phyloP scores from a whole-genome alignment of 2,113 vertebrate species.

The Dissostichus mawsoni region DNA sequence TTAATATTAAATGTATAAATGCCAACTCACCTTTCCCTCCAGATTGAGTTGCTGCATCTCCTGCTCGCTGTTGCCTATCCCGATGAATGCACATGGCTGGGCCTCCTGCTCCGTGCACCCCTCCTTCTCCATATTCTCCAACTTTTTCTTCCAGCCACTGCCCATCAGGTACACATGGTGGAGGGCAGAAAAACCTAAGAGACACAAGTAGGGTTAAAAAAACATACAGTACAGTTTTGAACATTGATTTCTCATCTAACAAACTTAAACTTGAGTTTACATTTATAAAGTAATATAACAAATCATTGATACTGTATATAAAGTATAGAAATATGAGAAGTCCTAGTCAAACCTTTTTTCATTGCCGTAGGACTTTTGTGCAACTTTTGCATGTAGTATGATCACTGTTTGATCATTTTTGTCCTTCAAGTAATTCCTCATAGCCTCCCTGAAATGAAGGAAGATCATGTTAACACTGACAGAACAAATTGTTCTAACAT shows the following conservation, averaged over 20 bases:
- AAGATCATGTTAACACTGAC: neutral
- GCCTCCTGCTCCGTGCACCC: slow-evolving; percentile 96
- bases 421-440: slow-evolving; percentile 97
- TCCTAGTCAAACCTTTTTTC: slow-evolving; percentile 90
- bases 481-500: neutral
- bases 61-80: slow-evolving; percentile 97
- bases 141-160: slow-evolving; percentile 98
- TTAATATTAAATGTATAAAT: neutral
- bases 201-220: neutral
- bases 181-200: slow-evolving; percentile 95
- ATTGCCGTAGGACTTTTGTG: slow-evolving; percentile 98
- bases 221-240: neutral
- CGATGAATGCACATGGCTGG: slow-evolving; percentile 96
- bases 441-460: slow-evolving; percentile 89
- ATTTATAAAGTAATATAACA: too few species aligned
- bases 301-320: too few species aligned
- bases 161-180: slow-evolving; percentile 97
- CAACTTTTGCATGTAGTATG: slow-evolving; percentile 97
- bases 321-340: neutral
- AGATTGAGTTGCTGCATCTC: slow-evolving; percentile 98
- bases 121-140: slow-evolving; percentile 94
- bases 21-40: slow-evolving; percentile 92
- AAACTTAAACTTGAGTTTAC: neutral
- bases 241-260: neutral
- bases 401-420: slow-evolving; percentile 97